Evolutionary conservation across 2,888 invertebrate genomes (phyloP), one percentile per base, ranked within the genome.

Genomic region (Athetis lepigone): DNA sequence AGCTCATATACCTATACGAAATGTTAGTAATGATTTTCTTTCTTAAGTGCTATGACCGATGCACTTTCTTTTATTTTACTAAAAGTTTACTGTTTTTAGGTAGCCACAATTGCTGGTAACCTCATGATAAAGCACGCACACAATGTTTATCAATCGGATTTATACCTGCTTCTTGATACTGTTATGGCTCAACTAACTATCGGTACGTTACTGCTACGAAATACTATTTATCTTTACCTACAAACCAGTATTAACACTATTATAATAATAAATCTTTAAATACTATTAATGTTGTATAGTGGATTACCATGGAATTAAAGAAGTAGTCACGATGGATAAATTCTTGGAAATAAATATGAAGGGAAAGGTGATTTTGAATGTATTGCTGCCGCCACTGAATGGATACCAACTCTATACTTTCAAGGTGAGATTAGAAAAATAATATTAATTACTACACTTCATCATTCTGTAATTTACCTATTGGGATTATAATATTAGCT

Each of bases 21-120:
- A 97, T 90, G 97, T 96, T 89, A 93, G 95, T 81, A 11, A 9
- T 37, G 18, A 33, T n/a, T n/a, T n/a, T n/a, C n/a, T n/a, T n/a
- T n/a, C n/a, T n/a, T n/a, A n/a, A n/a, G n/a, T n/a, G n/a, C n/a
- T n/a, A n/a, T n/a, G n/a, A n/a, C n/a, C n/a, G n/a, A n/a, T n/a
- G n/a, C n/a, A n/a, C n/a, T n/a, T n/a, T n/a, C n/a, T n/a, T n/a
- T n/a, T n/a, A n/a, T n/a, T n/a, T n/a, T n/a, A n/a, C n/a, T n/a
- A 1, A 1, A 7, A 40, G 13, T 42, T 55, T n/a, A n/a, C n/a
- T 60, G 29, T 13, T 84, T 85, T 58, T 79, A 96, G 96, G 89
- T 95, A 56, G 97, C 96, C 39, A 96, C 96, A 1, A 86, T 97
- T 62, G 97, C 96, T 43, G 97, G 97, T 0, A 97, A 97, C 83